Evolutionary conservation across 2,113 vertebrate genomes (phyloP).

Genomic region (Calidris pugnax): DNA sequence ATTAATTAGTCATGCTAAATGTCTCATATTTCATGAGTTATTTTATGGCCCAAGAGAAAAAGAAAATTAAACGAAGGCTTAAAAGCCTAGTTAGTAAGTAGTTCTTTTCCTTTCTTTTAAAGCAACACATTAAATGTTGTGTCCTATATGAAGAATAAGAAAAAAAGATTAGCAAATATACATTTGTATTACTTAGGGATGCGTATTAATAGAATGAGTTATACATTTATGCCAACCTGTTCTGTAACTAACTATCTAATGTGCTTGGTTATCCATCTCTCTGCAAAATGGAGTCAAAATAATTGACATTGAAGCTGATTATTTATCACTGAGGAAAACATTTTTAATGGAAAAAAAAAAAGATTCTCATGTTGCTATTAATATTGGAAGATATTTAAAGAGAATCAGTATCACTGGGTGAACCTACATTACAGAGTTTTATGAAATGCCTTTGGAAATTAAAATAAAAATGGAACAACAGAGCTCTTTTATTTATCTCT

Average conservation of each 20-base stretch:
- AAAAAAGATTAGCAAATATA: neutral
- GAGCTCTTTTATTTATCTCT: neutral
- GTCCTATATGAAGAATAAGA: neutral
- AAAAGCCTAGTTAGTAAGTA: constrained; percentile 31
- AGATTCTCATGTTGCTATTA: neutral
- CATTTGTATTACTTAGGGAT: neutral
- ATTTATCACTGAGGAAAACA: neutral
- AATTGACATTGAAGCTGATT: neutral
- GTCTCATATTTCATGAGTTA: constrained; percentile 55
- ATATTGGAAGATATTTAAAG: constrained; percentile 3
- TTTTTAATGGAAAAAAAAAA: constrained; percentile 1
- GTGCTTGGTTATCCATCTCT: neutral
- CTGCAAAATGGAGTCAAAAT: neutral
- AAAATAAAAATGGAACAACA: constrained; percentile 12
- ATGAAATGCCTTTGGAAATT: neutral
- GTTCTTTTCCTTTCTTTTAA: neutral
- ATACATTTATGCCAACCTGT: neutral
- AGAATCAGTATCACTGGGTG: neutral
- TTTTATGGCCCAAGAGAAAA: constrained; percentile 57
- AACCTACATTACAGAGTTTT: neutral
- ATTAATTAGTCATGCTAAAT: constrained; percentile 70
- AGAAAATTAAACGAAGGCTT: constrained; percentile 31
- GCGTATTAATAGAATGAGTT: neutral
- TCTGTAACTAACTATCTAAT: neutral
- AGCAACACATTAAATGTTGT: neutral